Evolutionary conservation across 2,113 vertebrate genomes (phyloP), one percentile per base, ranked within the genome.

Genomic region (Myrmecophaga tridactyla): DNA sequence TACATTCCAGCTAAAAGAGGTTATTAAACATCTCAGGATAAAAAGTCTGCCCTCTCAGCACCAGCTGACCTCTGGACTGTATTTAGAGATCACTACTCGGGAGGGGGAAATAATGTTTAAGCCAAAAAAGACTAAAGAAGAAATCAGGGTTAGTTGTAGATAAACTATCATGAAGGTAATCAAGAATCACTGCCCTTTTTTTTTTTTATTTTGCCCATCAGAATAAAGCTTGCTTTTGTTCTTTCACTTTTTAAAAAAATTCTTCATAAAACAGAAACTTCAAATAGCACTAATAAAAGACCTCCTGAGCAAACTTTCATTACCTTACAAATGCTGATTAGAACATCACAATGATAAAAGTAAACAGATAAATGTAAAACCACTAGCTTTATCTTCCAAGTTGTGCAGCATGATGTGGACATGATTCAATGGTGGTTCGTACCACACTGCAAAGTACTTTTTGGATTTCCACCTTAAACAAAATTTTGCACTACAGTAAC

Each of bases 21-120:
- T 89, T 95, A 95, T 91, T 89, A 94, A 94, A 94, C 29, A 76
- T 91, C 67, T 92, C 51, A 67, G 23, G 21, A 84, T n/a, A 73
- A 90, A 87, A 92, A 23, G 25, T 62, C 39, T 89, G 86, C 60
- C 7, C 21, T 77, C 92, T 96, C 23, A 70, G 48, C 27, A 63
- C 34, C 43, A 86, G 9, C 36, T 91, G 48, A 27, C 17, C 36
- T 82, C 0, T 69, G 31, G n/a, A 29, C 8, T 72, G 14, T 27
- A 72, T n/a, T 96, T 58, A 90, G 5, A 0, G 0, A 87, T 89
- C 91, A 91, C 29, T 43, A 58, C 60, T 90, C 56, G 21, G 39
- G 34, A 14, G 29, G 11, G 78, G 34, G 53, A 13, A 91, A 89
- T 69, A 81, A 72, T 83, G 51, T 90, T 89, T 81, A 94, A 72